Evolutionary conservation across 2,888 invertebrate genomes (phyloP).

Genomic region (Scaeva pyrastri): DNA sequence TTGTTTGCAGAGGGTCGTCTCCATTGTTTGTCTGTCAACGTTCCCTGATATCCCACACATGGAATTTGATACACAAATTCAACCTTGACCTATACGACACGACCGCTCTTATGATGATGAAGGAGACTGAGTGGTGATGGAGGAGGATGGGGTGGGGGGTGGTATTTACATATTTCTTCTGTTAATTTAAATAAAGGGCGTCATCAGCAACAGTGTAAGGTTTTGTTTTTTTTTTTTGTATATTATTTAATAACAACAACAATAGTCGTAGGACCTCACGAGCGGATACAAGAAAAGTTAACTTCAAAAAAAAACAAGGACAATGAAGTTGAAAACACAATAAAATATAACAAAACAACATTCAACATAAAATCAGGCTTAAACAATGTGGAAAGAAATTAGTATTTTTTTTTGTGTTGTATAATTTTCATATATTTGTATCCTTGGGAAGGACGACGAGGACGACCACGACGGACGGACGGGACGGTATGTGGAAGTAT

Average conservation of each 20-base stretch:
- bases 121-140: too few species aligned
- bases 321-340: not conserved
- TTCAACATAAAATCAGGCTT: not conserved
- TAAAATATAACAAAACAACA: not conserved
- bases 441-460: too few species aligned
- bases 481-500: too few species aligned
- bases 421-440: too few species aligned
- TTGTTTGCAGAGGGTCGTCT: not conserved
- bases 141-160: not conserved
- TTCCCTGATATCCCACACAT: not conserved
- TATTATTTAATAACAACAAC: not conserved
- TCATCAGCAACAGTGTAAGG: not conserved
- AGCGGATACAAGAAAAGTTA: too few species aligned
- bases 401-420: too few species aligned
- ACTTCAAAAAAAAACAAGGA: slow-evolving; percentile 5
- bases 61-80: slow-evolving; percentile 14
- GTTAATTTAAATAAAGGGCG: slow-evolving; percentile 7
- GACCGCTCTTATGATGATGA: too few species aligned
- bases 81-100: slow-evolving; percentile 48
- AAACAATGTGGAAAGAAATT: not conserved
- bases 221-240: too few species aligned
- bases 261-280: not conserved
- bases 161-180: not conserved
- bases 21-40: slow-evolving; percentile 24
- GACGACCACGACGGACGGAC: too few species aligned